Conservation (phyloP, 2,797 vertebrate genomes). For the Labeo calbasu region DNA sequence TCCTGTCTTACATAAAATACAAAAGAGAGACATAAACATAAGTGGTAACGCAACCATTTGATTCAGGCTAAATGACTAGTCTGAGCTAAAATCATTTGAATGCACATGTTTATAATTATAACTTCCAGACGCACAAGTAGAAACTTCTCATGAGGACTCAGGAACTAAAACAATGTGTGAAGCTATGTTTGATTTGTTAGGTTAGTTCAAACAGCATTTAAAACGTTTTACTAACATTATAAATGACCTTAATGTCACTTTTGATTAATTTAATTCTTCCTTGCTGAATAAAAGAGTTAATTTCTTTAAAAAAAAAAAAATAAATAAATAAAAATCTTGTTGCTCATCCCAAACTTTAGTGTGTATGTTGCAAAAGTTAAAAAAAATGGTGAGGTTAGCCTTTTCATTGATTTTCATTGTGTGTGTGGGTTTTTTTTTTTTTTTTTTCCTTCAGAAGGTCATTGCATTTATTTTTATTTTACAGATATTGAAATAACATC, state of each 20-base stretch:
- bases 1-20: background rate
- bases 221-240: background rate
- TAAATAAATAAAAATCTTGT: background rate
- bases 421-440: background rate
- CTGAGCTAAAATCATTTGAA: constrained; percentile 1
- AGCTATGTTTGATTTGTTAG: too few relatives aligned
- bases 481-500: background rate
- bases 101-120: constrained; percentile 2
- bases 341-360: background rate
- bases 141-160: background rate
- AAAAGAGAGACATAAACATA: constrained; percentile 6
- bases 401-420: background rate
- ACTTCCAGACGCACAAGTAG: background rate
- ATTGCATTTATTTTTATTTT: background rate
- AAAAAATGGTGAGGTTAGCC: background rate
- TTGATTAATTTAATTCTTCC: background rate
- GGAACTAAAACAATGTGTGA: background rate
- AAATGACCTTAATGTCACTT: background rate
- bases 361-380: background rate
- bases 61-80: background rate
- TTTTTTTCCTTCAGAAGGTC: background rate
- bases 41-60: background rate
- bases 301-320: background rate
- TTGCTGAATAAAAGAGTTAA: background rate
- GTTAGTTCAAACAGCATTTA: background rate